Conservation (phyloP, 2,113 vertebrate genomes). For the Parus major region DNA sequence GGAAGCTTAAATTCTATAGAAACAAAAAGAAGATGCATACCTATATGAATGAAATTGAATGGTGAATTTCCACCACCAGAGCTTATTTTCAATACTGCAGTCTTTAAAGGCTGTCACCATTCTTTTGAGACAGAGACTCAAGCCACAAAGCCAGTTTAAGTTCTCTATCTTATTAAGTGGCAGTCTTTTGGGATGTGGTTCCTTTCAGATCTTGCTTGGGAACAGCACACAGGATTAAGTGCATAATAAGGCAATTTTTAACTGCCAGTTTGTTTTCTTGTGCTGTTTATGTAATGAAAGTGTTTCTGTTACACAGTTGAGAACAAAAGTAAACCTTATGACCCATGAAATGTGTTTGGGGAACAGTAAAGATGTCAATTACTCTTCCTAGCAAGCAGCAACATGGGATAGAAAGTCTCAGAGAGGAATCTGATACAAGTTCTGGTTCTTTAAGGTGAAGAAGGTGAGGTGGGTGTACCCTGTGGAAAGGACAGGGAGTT, state of each 20-base stretch:
- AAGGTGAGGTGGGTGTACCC: neutral
- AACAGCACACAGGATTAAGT: neutral
- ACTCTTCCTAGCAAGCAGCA: neutral
- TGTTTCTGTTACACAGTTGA: neutral
- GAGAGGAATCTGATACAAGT: neutral
- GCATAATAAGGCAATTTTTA: neutral
- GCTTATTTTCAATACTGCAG: neutral
- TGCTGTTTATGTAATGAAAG: neutral
- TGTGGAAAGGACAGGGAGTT: neutral
- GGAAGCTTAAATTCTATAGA: neutral
- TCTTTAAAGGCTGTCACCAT: neutral
- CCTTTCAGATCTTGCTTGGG: neutral
- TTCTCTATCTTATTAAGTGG: neutral
- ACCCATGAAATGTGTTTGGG: neutral
- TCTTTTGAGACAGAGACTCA: neutral
- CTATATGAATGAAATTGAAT: neutral
- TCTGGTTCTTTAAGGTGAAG: neutral
- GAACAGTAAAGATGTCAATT: neutral
- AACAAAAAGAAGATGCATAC: neutral
- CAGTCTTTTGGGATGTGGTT: neutral
- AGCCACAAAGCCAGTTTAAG: neutral
- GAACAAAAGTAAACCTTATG: conserved; percentile 2
- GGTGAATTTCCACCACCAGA: neutral
- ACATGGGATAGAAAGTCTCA: neutral
- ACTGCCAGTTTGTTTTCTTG: neutral